Evolutionary conservation across 2,797 vertebrate genomes (phyloP).

Genomic region (Chrysocyon brachyurus): DNA sequence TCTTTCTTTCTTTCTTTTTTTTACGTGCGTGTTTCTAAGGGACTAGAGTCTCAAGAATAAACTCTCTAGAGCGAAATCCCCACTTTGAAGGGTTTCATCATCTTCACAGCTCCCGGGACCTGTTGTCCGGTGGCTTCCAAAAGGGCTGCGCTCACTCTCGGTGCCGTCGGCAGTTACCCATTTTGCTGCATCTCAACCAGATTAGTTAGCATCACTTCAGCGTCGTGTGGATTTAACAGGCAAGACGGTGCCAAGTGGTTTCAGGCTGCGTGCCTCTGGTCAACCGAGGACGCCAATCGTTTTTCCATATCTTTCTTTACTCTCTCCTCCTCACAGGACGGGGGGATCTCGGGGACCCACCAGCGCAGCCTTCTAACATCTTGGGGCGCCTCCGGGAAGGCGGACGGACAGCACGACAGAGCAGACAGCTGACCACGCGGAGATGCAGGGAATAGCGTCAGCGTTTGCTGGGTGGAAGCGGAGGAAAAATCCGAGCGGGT

Average conservation of each 20-base stretch:
- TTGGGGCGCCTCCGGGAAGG: background rate
- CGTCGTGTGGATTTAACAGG: background rate
- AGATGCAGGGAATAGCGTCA: background rate
- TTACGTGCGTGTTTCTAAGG: background rate
- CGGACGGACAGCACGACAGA: no score
- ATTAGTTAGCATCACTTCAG: slow-evolving; percentile 44
- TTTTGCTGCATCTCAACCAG: slow-evolving; percentile 46
- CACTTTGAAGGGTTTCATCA: background rate
- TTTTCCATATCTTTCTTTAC: background rate
- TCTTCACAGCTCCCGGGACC: background rate
- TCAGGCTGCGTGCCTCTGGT: slow-evolving; percentile 39
- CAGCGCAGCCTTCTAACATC: background rate
- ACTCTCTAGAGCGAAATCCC: background rate
- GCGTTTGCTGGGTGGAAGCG: background rate
- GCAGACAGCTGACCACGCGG: background rate
- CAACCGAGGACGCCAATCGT: slow-evolving; percentile 43
- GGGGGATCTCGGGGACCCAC: background rate
- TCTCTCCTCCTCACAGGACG: background rate
- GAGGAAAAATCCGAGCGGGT: background rate
- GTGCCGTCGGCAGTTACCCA: background rate
- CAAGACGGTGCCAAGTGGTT: background rate
- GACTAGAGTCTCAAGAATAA: background rate
- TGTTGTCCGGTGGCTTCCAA: background rate
- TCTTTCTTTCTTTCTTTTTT: no score
- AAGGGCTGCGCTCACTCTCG: background rate